Evolutionary conservation across 2,797 vertebrate genomes (phyloP).

Genomic region (Cuniculus paca): DNA sequence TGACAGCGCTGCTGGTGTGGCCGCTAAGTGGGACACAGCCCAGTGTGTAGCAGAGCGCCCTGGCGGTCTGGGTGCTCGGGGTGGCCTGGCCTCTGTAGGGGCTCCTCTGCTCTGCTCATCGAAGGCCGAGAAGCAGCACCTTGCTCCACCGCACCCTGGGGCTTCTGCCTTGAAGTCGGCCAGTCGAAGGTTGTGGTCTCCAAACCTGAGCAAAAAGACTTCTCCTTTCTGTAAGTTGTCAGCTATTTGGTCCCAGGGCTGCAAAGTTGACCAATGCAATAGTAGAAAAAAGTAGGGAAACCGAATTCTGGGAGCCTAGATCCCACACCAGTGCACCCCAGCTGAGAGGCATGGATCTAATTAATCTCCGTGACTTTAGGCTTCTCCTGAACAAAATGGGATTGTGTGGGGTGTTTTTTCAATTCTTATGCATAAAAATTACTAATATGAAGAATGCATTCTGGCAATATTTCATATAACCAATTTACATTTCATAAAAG

Average conservation of each 20-base stretch:
- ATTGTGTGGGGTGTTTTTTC: background rate
- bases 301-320: background rate
- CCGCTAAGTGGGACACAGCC: background rate
- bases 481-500: constrained; percentile 46
- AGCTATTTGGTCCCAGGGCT: background rate
- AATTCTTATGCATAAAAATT: background rate
- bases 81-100: background rate
- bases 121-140: too few species aligned
- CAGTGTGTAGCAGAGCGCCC: background rate
- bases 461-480: background rate
- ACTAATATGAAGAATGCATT: background rate
- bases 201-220: background rate
- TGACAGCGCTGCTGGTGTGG: background rate
- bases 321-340: background rate
- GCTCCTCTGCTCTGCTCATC: background rate
- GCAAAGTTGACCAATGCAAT: background rate
- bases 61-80: background rate
- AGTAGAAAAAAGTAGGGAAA: background rate
- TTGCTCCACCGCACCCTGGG: background rate
- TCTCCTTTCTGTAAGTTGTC: background rate
- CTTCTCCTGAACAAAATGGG: background rate
- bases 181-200: rapidly evolving
- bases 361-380: background rate
- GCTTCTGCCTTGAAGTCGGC: background rate
- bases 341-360: background rate